Base-by-base conservation (phyloP, 2,888 invertebrate genomes). In the Zaprionus lineosus region DNA sequence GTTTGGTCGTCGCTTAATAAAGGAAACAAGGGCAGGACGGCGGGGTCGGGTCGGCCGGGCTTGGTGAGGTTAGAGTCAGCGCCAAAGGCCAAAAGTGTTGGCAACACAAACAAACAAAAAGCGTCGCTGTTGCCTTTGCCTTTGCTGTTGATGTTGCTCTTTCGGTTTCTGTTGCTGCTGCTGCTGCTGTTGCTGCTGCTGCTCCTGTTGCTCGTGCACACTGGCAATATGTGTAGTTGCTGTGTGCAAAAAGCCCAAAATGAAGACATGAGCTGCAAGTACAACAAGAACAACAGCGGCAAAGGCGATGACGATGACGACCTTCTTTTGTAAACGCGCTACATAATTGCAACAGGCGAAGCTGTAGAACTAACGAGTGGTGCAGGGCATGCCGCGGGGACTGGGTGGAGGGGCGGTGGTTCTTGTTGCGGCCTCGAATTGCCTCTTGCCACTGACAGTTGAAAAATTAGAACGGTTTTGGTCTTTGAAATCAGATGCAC, bases 71-170 rank as follows among this genome's bases (percentile, higher is more conserved):
- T 70, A 68, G 71, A 74, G 51, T 53, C 58, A 85, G 73, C 79
- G 85, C 85, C 84, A 85, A 85, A 83, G 79, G 79, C 79, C 85
- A 81, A 85, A 85, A 81, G 79, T 85, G 79, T 83, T 79, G 79
- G 74, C 66, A 85, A 70, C 64, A 69, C 66, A 82, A 84, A 82
- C 64, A 79, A 65, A 69, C 65, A 66, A 60, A 62, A 79, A 74
- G 65, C 72, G 53, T 56, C 74, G 70, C 61, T 64, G 26, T 28
- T 56, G 63, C 34, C 53, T 48, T 36, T 55, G 58, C 26, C 53
- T 34, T 19, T 36, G 55, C 24, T 37, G 55, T 26, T 43, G 50
- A 7, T 40, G 53, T 7, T 33, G 50, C 9, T 55, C 57, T 6
- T 52, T 41, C 28, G 43, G 55, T 26, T 70, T 59, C 66, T 74